phyloP scores from a whole-genome alignment of 2,888 invertebrate species.

The Watsonalla binaria region DNA sequence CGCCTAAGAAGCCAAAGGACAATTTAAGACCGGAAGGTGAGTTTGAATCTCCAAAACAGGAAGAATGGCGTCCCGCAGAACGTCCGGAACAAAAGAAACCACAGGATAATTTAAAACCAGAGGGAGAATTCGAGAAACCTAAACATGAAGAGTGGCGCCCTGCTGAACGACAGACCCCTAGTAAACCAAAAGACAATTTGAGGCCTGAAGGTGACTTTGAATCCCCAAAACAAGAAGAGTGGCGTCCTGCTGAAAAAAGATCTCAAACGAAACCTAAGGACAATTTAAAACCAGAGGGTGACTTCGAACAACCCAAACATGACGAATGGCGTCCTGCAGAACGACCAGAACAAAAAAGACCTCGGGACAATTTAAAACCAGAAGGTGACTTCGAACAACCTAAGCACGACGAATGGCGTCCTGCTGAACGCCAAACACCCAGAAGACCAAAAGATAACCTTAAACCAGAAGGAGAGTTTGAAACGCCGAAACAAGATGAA shows the following conservation, averaged over 20 bases:
- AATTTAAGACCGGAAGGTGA: slow-evolving; percentile 81
- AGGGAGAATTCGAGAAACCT: slow-evolving; percentile 67
- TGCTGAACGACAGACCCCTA: slow-evolving; percentile 56
- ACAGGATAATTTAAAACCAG: slow-evolving; percentile 73
- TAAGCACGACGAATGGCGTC: slow-evolving; percentile 30
- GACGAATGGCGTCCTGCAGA: slow-evolving; percentile 14
- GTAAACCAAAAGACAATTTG: slow-evolving; percentile 68
- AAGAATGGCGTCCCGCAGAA: slow-evolving; percentile 57
- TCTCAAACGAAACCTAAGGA: slow-evolving; percentile 63
- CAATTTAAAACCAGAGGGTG: slow-evolving; percentile 78
- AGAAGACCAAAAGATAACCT: slow-evolving; percentile 73
- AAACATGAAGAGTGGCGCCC: slow-evolving; percentile 58
- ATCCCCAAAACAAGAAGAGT: slow-evolving; percentile 60
- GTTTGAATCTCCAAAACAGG: slow-evolving; percentile 61
- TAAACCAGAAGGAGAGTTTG: slow-evolving; percentile 80
- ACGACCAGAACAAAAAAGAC: too few relatives aligned
- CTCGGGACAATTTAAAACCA: too few relatives aligned
- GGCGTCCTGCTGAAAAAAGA: slow-evolving; percentile 68
- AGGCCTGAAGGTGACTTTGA: slow-evolving; percentile 76
- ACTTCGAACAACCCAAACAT: slow-evolving; percentile 67
- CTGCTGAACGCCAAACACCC: slow-evolving; percentile 40
- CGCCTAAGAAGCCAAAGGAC: slow-evolving; percentile 76
- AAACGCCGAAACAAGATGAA: slow-evolving; percentile 51
- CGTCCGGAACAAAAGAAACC: slow-evolving; percentile 48
- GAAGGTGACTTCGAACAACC: too few relatives aligned